phyloP scores from a whole-genome alignment of 2,888 invertebrate genomes.

The Lymantria monacha region DNA sequence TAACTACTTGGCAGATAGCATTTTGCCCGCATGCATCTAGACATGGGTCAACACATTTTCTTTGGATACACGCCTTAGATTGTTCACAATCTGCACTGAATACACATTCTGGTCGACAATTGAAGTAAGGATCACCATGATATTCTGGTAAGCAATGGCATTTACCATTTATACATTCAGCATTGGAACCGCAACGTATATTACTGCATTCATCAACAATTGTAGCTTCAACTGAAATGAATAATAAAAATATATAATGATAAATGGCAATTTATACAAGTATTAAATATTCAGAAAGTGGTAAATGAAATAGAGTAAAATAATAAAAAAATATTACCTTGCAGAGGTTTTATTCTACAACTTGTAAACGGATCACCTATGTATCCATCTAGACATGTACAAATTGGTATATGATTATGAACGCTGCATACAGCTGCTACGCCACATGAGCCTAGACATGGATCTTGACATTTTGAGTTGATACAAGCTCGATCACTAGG shows the following conservation, averaged over 20 bases:
- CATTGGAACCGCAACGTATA: constrained; percentile 86
- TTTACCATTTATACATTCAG: constrained; percentile 84
- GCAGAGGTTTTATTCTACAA: constrained; percentile 76
- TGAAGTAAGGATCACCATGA: constrained; percentile 88
- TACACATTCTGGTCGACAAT: constrained; percentile 90
- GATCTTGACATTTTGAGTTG: constrained; percentile 88
- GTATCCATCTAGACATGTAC: constrained; percentile 87
- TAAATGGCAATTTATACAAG: too few species aligned
- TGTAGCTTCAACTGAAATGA: constrained; percentile 58
- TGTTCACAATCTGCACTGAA: constrained; percentile 87
- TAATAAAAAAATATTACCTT: constrained; percentile 61
- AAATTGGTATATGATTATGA: constrained; percentile 88
- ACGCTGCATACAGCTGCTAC: constrained; percentile 83
- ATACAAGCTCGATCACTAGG: constrained; percentile 88
- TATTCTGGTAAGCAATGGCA: constrained; percentile 88
- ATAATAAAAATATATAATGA: neutral
- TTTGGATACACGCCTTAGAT: constrained; percentile 87
- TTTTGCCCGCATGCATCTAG: constrained; percentile 86
- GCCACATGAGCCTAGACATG: constrained; percentile 90
- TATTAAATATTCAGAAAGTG: too few species aligned
- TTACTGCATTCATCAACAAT: constrained; percentile 85
- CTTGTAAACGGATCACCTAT: constrained; percentile 88
- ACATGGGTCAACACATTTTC: constrained; percentile 89
- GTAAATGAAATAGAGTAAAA: neutral
- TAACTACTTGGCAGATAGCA: constrained; percentile 83